Percentiles rank a stretch among this genome's conserved stretches.
phyloP scores from a whole-genome alignment of 2,797 vertebrate genomes.

The Garrulus glandarius region DNA sequence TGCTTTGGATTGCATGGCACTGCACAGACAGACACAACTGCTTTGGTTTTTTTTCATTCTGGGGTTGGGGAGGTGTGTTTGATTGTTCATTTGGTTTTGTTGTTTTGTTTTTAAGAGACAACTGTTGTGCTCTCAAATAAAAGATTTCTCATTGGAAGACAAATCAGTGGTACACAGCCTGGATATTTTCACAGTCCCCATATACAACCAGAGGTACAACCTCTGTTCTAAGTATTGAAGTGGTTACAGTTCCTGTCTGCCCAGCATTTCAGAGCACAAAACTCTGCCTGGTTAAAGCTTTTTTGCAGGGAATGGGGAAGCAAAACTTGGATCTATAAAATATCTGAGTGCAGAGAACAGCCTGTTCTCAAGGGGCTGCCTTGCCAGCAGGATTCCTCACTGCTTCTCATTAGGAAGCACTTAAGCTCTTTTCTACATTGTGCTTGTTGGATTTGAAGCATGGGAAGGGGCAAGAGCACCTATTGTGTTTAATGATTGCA shows the following conservation, averaged over 20 bases:
- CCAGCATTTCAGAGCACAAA: not conserved
- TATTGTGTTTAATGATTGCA: not conserved
- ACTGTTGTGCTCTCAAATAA: not conserved
- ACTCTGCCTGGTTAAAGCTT: not conserved
- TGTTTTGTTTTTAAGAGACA: not conserved
- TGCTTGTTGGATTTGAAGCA: not conserved
- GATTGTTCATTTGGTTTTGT: not conserved
- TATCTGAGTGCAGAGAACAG: not conserved
- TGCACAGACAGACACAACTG: not conserved
- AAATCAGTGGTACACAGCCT: not conserved
- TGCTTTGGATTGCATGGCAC: not conserved
- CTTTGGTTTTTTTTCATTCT: not conserved
- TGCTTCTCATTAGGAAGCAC: conserved; percentile 5
- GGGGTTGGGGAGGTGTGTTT: not conserved
- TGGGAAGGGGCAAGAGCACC: not conserved
- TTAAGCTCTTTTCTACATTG: not conserved
- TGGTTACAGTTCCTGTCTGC: not conserved
- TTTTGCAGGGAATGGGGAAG: not conserved
- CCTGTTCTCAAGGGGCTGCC: not conserved
- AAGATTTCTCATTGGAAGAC: not conserved
- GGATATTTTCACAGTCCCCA: not conserved
- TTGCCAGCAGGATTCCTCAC: not conserved
- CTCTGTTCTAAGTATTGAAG: not conserved
- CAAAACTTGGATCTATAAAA: not conserved
- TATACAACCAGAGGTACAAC: not conserved